Evolutionary conservation across 2,113 vertebrate species (phyloP).

Genomic region (Chionis minor): DNA sequence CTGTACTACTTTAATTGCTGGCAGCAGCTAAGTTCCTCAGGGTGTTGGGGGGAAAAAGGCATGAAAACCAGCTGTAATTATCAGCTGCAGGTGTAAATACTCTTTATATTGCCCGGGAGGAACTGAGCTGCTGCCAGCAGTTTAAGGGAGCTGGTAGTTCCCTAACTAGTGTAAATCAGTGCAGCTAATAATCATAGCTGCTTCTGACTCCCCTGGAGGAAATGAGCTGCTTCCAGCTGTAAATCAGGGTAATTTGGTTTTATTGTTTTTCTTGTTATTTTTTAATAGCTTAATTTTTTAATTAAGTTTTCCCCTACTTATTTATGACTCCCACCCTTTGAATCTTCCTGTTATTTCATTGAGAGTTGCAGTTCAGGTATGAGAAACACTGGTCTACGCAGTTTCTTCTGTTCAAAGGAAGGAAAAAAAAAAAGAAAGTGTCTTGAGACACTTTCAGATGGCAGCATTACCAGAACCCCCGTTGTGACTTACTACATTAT

Average conservation of each 20-base stretch:
- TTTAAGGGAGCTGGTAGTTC: not conserved
- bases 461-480: not conserved
- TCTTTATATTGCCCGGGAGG: not conserved
- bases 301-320: not conserved
- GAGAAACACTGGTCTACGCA: not conserved
- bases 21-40: not conserved
- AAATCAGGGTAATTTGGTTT: slow-evolving; percentile 38
- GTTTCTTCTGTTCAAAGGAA: not conserved
- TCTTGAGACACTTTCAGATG: not conserved
- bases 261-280: slow-evolving; percentile 36
- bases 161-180: not conserved
- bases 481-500: not conserved
- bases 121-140: not conserved
- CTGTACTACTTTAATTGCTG: not conserved
- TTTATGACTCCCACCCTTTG: not conserved
- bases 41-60: not conserved
- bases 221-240: slow-evolving; percentile 35
- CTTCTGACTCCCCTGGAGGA: slow-evolving; percentile 11
- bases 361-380: not conserved
- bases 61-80: not conserved
- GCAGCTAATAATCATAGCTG: slow-evolving; percentile 20
- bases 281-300: slow-evolving; percentile 27
- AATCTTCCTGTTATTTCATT: not conserved
- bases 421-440: too few species aligned
- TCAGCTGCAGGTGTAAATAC: slow-evolving; percentile 1